phyloP scores from a whole-genome alignment of 2,888 invertebrate genomes.

The Mallateleia sp. region DNA sequence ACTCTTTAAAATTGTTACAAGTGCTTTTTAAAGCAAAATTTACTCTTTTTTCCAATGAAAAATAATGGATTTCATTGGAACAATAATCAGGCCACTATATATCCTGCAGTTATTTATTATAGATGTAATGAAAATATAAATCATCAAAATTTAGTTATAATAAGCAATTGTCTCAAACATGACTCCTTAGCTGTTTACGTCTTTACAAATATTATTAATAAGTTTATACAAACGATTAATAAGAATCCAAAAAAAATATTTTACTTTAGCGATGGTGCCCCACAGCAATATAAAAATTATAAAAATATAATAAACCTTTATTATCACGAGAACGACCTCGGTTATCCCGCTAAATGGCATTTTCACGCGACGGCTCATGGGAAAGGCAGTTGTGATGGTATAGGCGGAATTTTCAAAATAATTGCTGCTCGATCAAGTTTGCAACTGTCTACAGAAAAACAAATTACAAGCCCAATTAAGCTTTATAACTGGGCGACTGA shows the following conservation, averaged over 20 bases:
- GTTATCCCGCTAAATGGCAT: conserved; percentile 31
- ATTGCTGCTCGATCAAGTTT: conserved; percentile 31
- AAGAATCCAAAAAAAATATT: conserved; percentile 19
- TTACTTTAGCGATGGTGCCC: conserved; percentile 51
- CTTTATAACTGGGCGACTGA: no score
- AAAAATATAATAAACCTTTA: conserved; percentile 43
- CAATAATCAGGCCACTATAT: conserved; percentile 13
- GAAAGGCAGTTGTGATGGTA: conserved; percentile 44
- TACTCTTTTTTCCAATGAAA: no score
- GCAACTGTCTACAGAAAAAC: conserved; percentile 33
- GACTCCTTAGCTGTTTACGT: conserved; percentile 47
- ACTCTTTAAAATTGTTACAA: no score
- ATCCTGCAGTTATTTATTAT: conserved; percentile 5
- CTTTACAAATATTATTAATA: conserved; percentile 33
- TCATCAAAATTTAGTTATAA: conserved; percentile 33
- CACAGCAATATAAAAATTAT: conserved; percentile 64
- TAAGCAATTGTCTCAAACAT: conserved; percentile 52
- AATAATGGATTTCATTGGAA: conserved; percentile 23
- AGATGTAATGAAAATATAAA: neutral
- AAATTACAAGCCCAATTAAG: no score
- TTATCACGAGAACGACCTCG: conserved; percentile 32
- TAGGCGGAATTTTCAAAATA: conserved; percentile 27
- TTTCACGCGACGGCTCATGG: conserved; percentile 49
- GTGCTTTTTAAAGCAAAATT: no score
- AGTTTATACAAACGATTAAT: conserved; percentile 18